Conservation (phyloP, 1,140 invertebrate genomes). For the Acromyrmex heyeri region DNA sequence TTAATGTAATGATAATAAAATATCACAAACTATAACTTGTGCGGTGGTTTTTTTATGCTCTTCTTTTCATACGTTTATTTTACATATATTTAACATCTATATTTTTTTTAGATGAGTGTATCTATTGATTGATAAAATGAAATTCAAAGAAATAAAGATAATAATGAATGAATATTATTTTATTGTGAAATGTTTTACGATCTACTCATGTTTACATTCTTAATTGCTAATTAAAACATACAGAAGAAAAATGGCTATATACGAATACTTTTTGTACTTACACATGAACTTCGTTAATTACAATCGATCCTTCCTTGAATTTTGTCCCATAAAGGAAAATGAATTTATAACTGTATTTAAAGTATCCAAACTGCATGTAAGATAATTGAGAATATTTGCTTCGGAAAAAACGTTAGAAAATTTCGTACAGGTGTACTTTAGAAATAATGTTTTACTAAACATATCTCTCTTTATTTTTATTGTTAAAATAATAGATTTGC, state of each 20-base stretch:
- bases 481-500: slow-evolving; percentile 30
- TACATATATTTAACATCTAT: not conserved
- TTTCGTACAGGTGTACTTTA: slow-evolving; percentile 9
- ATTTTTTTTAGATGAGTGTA: not conserved
- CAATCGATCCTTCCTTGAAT: not conserved
- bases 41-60: too few relatives aligned
- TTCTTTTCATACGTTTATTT: too few relatives aligned
- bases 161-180: slow-evolving; percentile 16
- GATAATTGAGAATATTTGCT: slow-evolving; percentile 17
- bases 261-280: slow-evolving; percentile 55
- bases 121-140: slow-evolving; percentile 23
- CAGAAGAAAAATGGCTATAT: slow-evolving; percentile 26
- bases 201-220: slow-evolving; percentile 8
- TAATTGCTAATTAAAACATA: slow-evolving; percentile 10
- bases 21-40: too few relatives aligned
- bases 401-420: not conserved
- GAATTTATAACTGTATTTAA: slow-evolving; percentile 17
- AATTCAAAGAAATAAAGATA: slow-evolving; percentile 16
- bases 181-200: not conserved
- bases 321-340: slow-evolving; percentile 7
- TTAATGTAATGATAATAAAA: too few relatives aligned
- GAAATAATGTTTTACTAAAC: slow-evolving; percentile 31
- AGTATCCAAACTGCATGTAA: slow-evolving; percentile 19
- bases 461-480: slow-evolving; percentile 11
- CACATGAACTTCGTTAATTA: slow-evolving; percentile 30